Evolutionary conservation across 1,140 invertebrate species (phyloP).

Genomic region (Plectus sambesii): DNA sequence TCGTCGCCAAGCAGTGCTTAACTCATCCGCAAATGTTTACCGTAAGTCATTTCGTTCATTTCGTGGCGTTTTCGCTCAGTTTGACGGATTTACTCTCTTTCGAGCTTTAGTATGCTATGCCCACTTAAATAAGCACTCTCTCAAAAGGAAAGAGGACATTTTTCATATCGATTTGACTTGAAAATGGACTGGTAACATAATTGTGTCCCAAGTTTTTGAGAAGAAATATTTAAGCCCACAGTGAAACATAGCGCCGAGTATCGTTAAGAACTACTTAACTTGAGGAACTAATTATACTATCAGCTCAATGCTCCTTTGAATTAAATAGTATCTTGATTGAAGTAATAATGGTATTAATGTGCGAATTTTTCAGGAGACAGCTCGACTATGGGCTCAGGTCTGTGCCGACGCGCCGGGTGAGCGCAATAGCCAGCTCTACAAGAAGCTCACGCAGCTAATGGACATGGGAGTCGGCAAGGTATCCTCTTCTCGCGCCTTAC

Average conservation of each 20-base stretch:
- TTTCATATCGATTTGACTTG: background rate
- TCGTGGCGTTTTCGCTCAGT: no score
- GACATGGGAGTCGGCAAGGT: constrained; percentile 51
- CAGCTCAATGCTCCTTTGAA: background rate
- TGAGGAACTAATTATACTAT: background rate
- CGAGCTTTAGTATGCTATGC: constrained; percentile 17
- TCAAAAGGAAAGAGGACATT: constrained; percentile 1
- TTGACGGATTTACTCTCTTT: no score
- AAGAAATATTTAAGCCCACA: no score
- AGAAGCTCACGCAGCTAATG: constrained; percentile 47
- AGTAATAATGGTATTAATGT: constrained; percentile 13
- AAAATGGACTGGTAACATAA: background rate
- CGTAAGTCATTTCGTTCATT: no score
- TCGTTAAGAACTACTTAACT: background rate
- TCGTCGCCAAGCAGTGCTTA: constrained; percentile 92
- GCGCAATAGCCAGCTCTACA: constrained; percentile 35
- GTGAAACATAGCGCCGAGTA: constrained; percentile 7
- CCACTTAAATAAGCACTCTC: constrained; percentile 1
- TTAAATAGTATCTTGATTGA: background rate
- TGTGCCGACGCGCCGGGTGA: constrained; percentile 60
- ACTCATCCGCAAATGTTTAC: constrained; percentile 71
- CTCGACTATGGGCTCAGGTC: constrained; percentile 81
- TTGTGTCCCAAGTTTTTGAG: no score
- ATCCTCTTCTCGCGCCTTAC: constrained; percentile 18
- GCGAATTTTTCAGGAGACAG: constrained; percentile 57